Evolutionary conservation across 2,888 invertebrate genomes (phyloP).

Genomic region (Amphipyra berbera): DNA sequence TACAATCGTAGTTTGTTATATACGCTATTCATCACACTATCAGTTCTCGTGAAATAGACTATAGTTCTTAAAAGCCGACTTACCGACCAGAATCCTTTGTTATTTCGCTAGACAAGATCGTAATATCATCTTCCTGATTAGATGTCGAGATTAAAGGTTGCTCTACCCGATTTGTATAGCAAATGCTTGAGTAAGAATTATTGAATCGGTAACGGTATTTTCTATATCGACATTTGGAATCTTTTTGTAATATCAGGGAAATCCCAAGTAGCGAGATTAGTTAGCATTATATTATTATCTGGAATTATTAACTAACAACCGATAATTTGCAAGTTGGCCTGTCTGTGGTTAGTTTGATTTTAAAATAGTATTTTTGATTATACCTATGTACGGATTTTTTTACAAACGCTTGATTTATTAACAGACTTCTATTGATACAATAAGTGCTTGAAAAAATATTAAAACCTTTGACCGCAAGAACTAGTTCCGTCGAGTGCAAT

Average conservation of each 20-base stretch:
- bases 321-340: not conserved
- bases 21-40: too few species aligned
- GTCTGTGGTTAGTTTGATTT: not conserved
- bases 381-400: too few species aligned
- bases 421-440: too few species aligned
- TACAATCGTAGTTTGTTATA: too few species aligned
- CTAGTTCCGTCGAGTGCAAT: not conserved
- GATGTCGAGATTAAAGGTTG: not conserved
- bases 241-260: not conserved
- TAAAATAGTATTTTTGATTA: not conserved
- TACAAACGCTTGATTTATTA: too few species aligned
- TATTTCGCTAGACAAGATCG: not conserved
- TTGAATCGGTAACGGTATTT: constrained; percentile 3
- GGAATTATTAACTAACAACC: not conserved
- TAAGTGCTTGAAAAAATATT: too few species aligned
- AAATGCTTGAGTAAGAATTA: constrained; percentile 1
- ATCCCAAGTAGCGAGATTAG: not conserved
- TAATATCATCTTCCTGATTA: not conserved
- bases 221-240: constrained; percentile 1
- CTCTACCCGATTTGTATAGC: not conserved
- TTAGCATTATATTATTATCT: not conserved
- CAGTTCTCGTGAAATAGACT: too few species aligned
- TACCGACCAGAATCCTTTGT: not conserved
- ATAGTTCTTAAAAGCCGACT: too few species aligned
- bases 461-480: not conserved